These are phyloP conservation scores for Turritopsis rubra DNA, from an alignment of 30 jellyfish, hydroid and myxozoan genomes.

Conservation along the genomic window DNA sequence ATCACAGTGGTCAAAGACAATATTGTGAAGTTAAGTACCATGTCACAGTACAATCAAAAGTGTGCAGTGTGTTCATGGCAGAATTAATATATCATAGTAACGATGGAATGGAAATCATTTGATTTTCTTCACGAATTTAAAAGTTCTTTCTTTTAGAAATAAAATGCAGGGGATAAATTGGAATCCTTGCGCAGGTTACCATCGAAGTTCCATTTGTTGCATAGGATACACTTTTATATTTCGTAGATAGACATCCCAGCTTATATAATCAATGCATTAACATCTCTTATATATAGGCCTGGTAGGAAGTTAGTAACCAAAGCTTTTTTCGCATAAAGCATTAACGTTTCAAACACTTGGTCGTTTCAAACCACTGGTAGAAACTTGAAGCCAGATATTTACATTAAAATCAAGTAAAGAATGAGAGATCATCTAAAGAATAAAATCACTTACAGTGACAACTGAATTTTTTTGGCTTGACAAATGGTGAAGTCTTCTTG, in stretches of 20 bases:
- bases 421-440: neutral
- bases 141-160: neutral
- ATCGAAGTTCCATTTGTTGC: too few relatives aligned
- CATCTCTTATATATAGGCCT: neutral
- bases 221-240: too few relatives aligned
- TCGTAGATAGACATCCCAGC: too few relatives aligned
- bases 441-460: constrained; percentile 51
- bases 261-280: neutral
- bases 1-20: constrained; percentile 25
- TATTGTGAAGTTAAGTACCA: constrained; percentile 28
- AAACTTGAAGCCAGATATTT: too few relatives aligned
- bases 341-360: too few relatives aligned
- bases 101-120: too few relatives aligned
- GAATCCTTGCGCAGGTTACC: too few relatives aligned
- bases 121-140: neutral
- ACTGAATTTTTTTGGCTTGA: constrained; percentile 62
- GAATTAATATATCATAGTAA: too few relatives aligned
- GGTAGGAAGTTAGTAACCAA: neutral
- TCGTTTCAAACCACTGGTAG: too few relatives aligned
- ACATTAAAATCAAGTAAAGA: too few relatives aligned
- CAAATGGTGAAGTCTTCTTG: constrained; percentile 79
- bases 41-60: constrained; percentile 24
- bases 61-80: constrained; percentile 41
- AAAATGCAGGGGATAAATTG: too few relatives aligned
- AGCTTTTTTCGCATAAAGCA: neutral